phyloP scores from a whole-genome alignment of 2,888 invertebrate genomes.

The Trissolcus brochymenae region DNA sequence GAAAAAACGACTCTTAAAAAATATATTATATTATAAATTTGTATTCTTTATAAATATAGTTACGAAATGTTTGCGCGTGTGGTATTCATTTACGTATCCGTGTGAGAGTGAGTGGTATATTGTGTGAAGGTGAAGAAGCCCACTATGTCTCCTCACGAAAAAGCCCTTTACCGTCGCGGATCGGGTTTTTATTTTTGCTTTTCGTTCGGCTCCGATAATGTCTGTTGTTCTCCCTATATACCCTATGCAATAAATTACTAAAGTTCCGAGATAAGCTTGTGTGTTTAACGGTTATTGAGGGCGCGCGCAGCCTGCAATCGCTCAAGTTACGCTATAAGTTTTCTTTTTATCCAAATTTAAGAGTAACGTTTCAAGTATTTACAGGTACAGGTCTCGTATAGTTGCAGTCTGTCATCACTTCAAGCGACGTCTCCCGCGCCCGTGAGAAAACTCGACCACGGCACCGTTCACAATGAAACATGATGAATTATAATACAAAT shows the following conservation, averaged over 20 bases:
- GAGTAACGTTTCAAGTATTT: conserved; percentile 70
- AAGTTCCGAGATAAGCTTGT: conserved; percentile 52
- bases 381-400: conserved; percentile 77
- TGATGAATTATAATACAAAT: conserved; percentile 45
- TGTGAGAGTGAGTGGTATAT: conserved; percentile 36
- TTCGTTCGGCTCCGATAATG: conserved; percentile 27
- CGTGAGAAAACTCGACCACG: background rate
- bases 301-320: conserved; percentile 66
- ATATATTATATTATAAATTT: conserved; percentile 57
- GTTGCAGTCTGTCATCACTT: conserved; percentile 77
- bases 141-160: conserved; percentile 44
- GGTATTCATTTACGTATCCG: conserved; percentile 52
- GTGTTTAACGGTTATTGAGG: conserved; percentile 50
- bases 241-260: conserved; percentile 62
- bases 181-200: conserved; percentile 32
- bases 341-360: conserved; percentile 17
- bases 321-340: conserved; percentile 65
- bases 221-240: conserved; percentile 54
- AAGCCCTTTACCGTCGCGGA: conserved; percentile 27
- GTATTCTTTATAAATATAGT: conserved; percentile 58
- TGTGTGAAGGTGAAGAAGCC: conserved; percentile 44
- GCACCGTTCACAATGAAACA: background rate
- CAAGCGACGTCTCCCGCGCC: conserved; percentile 46
- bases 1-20: conserved; percentile 59
- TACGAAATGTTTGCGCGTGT: conserved; percentile 58